Evolutionary conservation across 2,113 vertebrate genomes (phyloP).

Genomic region (Perca fluviatilis): DNA sequence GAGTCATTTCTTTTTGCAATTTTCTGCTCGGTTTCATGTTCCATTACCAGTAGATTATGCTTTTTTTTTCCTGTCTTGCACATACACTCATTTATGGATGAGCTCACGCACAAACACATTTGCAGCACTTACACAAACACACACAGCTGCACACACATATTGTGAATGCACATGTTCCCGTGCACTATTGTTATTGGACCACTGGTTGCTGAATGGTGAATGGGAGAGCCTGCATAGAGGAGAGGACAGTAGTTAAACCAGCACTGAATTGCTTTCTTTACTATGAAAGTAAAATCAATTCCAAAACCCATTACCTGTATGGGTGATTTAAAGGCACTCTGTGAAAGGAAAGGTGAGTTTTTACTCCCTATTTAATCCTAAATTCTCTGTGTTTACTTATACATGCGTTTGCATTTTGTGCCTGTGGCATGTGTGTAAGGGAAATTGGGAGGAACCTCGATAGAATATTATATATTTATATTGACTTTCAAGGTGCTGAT

Average conservation of each 20-base stretch:
- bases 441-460: constrained; percentile 15
- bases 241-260: constrained; percentile 69
- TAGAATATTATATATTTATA: background rate
- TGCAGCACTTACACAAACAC: constrained; percentile 33
- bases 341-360: constrained; percentile 38
- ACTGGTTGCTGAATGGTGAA: constrained; percentile 66
- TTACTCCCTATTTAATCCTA: constrained; percentile 38
- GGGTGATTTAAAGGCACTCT: constrained; percentile 57
- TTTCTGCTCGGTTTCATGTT: constrained; percentile 85
- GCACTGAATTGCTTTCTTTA: constrained; percentile 59
- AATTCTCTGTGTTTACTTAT: constrained; percentile 29
- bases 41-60: constrained; percentile 78
- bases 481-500: background rate
- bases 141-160: constrained; percentile 40
- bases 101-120: constrained; percentile 69
- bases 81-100: constrained; percentile 69
- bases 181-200: constrained; percentile 58
- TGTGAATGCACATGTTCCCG: constrained; percentile 50
- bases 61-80: constrained; percentile 64
- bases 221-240: constrained; percentile 42
- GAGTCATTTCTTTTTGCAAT: constrained; percentile 82
- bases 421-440: background rate
- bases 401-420: background rate
- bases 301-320: constrained; percentile 61
- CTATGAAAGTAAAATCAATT: constrained; percentile 70